A percentile compares a stretch with the other conserved stretches of the same genome.
Conservation (phyloP, 2,113 vertebrate genomes). For the Rhynchomys soricoides region DNA sequence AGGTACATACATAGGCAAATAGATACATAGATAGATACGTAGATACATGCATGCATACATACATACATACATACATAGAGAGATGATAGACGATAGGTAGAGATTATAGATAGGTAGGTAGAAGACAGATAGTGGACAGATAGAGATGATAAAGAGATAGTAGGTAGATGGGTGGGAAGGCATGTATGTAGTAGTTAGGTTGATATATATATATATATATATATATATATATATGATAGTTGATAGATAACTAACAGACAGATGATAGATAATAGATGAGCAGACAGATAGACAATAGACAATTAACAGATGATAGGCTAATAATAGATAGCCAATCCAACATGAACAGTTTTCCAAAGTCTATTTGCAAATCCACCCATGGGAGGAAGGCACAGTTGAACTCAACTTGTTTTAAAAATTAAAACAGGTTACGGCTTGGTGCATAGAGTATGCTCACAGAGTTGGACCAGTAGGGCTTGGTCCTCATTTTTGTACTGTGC, state of each 20-base stretch:
- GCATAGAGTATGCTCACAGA: accelerated
- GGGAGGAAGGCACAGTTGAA: background rate
- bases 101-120: background rate
- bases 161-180: background rate
- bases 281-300: background rate
- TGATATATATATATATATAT: too few relatives aligned
- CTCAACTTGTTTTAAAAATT: background rate
- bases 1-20: too few relatives aligned
- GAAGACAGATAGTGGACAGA: too few relatives aligned
- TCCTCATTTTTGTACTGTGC: background rate
- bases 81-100: too few relatives aligned
- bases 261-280: background rate
- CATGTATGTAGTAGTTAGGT: background rate
- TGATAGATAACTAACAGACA: too few relatives aligned
- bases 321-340: background rate
- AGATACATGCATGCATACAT: background rate
- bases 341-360: background rate
- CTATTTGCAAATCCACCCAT: background rate
- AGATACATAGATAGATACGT: background rate
- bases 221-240: too few relatives aligned
- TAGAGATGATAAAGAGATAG: background rate
- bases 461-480: background rate
- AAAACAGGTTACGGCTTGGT: background rate
- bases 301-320: background rate
- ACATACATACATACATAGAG: too few relatives aligned